Conservation (phyloP, 2,888 invertebrate species). For the Zhuqinia jingwanae region DNA sequence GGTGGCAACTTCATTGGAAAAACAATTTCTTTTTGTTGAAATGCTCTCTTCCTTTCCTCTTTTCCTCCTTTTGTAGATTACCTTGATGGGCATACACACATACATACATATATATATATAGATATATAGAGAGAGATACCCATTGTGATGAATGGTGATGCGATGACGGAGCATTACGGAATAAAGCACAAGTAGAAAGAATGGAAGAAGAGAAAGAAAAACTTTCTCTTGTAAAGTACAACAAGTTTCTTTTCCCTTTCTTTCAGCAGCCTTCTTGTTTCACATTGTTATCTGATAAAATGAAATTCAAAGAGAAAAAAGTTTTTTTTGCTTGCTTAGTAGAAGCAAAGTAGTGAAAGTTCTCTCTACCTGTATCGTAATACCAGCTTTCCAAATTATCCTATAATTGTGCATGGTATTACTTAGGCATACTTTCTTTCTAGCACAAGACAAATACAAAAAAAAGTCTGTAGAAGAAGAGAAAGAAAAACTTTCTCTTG, state of each 20-base stretch:
- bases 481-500: background rate
- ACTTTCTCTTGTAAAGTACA: slow-evolving; percentile 37
- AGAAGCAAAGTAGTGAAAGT: background rate
- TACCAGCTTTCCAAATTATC: background rate
- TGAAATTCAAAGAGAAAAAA: slow-evolving; percentile 25
- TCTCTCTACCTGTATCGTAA: background rate
- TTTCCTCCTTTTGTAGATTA: slow-evolving; percentile 52
- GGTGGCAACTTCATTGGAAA: slow-evolving; percentile 57
- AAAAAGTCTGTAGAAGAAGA: background rate
- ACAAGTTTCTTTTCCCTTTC: slow-evolving; percentile 39
- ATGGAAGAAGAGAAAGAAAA: slow-evolving; percentile 43
- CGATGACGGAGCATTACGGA: slow-evolving; percentile 16
- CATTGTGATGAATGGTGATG: background rate
- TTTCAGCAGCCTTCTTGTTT: slow-evolving; percentile 20
- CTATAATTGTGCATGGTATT: slow-evolving; percentile 4
- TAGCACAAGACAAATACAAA: background rate
- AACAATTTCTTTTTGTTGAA: background rate
- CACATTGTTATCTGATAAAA: slow-evolving; percentile 53
- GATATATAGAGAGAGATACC: background rate
- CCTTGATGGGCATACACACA: background rate
- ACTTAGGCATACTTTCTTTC: slow-evolving; percentile 15
- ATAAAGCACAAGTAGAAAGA: too few relatives aligned
- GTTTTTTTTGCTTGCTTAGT: background rate
- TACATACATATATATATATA: too few relatives aligned
- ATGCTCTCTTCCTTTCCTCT: background rate